Evolutionary conservation across 1,140 invertebrate genomes (phyloP).

Genomic region (Temnothorax curvispinosus): DNA sequence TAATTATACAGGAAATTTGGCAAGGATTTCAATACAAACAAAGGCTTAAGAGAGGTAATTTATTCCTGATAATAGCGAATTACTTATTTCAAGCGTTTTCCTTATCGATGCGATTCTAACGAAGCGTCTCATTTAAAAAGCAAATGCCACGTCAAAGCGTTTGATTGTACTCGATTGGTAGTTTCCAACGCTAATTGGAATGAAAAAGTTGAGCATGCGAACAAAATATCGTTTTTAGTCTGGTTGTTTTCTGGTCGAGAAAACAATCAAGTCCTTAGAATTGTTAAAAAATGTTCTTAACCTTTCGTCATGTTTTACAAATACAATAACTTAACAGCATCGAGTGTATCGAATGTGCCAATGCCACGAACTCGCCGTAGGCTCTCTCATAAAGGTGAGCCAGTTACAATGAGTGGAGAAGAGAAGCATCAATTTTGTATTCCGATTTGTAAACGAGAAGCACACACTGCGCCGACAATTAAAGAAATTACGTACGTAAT

Average conservation of each 20-base stretch:
- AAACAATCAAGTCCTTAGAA: neutral
- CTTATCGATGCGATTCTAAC: slow-evolving; percentile 25
- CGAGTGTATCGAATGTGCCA: slow-evolving; percentile 61
- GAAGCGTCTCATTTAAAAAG: slow-evolving; percentile 40
- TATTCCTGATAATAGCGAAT: slow-evolving; percentile 19
- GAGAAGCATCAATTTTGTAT: slow-evolving; percentile 49
- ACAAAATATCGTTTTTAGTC: slow-evolving; percentile 32
- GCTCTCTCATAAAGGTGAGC: slow-evolving; percentile 49
- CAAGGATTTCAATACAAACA: neutral
- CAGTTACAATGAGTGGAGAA: slow-evolving; percentile 10
- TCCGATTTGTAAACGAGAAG: slow-evolving; percentile 24
- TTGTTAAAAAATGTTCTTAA: slow-evolving; percentile 62
- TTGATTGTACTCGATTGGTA: slow-evolving; percentile 62
- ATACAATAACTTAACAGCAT: slow-evolving; percentile 64
- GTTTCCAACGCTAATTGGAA: slow-evolving; percentile 67
- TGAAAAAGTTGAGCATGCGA: slow-evolving; percentile 10
- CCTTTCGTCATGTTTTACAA: slow-evolving; percentile 14
- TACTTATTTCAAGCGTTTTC: slow-evolving; percentile 20
- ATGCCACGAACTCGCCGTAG: slow-evolving; percentile 47
- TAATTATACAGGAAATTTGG: neutral
- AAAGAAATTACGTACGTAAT: slow-evolving; percentile 51
- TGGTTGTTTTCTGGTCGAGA: slow-evolving; percentile 25
- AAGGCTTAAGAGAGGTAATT: neutral
- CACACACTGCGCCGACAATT: slow-evolving; percentile 26
- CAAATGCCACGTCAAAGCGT: slow-evolving; percentile 44